Evolutionary conservation across 2,113 vertebrate species (phyloP).

Genomic region (Ceratotherium simum): DNA sequence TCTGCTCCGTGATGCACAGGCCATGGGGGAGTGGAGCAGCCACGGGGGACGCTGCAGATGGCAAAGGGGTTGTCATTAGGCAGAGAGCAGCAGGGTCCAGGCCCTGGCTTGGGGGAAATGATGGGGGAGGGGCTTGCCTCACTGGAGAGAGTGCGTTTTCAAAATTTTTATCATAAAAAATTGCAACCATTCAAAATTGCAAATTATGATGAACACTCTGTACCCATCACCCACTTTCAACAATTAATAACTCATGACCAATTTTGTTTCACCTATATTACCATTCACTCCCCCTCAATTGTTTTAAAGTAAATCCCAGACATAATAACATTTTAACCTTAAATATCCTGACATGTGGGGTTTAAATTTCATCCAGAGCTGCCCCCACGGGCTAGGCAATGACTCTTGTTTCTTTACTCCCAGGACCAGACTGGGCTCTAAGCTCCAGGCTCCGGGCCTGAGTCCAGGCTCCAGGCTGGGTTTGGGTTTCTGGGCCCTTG

Average conservation of each 20-base stretch:
- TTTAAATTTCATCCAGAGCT: neutral
- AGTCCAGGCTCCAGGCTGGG: neutral
- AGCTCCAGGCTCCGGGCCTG: neutral
- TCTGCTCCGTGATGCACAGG: neutral
- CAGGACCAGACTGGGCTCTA: neutral
- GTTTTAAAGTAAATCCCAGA: neutral
- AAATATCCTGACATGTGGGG: neutral
- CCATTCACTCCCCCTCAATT: neutral
- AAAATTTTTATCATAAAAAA: neutral
- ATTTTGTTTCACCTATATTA: neutral
- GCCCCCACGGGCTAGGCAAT: neutral
- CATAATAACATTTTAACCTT: neutral
- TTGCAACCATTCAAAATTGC: neutral
- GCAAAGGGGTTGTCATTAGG: conserved; percentile 42
- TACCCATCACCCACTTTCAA: neutral
- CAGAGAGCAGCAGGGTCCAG: conserved; percentile 45
- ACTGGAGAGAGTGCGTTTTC: neutral
- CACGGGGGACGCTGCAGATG: conserved; percentile 51
- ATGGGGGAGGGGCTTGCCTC: neutral
- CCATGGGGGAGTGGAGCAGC: neutral
- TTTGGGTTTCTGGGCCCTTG: neutral
- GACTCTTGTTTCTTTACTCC: neutral
- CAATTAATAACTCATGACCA: neutral
- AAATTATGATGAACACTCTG: neutral
- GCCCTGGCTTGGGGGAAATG: neutral